Percentiles rank a stretch among this genome's conserved stretches.
phyloP scores from a whole-genome alignment of 1,140 invertebrate genomes.

The Drosophila parabipectinata region DNA sequence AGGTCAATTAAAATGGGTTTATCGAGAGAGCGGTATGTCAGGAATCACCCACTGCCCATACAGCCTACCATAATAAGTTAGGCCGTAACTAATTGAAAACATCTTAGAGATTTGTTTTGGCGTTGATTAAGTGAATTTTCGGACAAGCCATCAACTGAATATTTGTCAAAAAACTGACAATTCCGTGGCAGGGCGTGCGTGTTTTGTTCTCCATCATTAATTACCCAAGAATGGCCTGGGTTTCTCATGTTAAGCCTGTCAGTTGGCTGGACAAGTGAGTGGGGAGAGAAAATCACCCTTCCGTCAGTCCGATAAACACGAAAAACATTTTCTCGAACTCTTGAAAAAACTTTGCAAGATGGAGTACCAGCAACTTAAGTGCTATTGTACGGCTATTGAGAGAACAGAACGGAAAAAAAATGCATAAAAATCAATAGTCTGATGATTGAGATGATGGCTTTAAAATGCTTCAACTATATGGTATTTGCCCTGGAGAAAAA shows the following conservation, averaged over 20 bases:
- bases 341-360: conserved; percentile 27
- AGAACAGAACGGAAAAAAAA: conserved; percentile 15
- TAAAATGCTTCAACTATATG: conserved; percentile 19
- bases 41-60: conserved; percentile 39
- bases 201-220: conserved; percentile 58
- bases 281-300: conserved; percentile 4
- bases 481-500: neutral
- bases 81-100: conserved; percentile 71
- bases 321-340: conserved; percentile 55
- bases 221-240: conserved; percentile 54
- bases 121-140: conserved; percentile 63
- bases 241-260: conserved; percentile 35
- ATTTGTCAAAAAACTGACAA: conserved; percentile 71
- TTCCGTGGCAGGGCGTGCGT: conserved; percentile 29
- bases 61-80: conserved; percentile 62
- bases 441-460: conserved; percentile 42
- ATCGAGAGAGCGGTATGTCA: neutral
- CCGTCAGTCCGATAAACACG: conserved; percentile 28
- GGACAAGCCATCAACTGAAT: conserved; percentile 60
- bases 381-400: conserved; percentile 42
- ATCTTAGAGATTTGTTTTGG: conserved; percentile 64
- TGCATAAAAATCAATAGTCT: conserved; percentile 57
- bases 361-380: conserved; percentile 38
- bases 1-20: conserved; percentile 42
- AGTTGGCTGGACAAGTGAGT: conserved; percentile 38